These are phyloP conservation scores for Heliconius cydno DNA, from an alignment of 2,888 invertebrate genomes.

Conservation along the genomic window DNA sequence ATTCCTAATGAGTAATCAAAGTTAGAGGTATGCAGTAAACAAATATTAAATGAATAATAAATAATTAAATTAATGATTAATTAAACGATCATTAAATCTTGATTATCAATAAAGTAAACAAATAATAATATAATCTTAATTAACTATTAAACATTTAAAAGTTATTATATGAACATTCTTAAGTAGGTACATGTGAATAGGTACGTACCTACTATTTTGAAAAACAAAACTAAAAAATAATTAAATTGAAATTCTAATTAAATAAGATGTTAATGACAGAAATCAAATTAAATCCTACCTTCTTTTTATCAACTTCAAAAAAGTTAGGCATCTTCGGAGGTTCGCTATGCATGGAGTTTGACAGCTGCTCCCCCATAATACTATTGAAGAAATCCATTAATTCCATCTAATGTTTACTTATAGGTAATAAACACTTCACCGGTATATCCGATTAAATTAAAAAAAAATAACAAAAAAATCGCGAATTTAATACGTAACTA, in stretches of 20 bases:
- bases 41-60: neutral
- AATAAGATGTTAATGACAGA: neutral
- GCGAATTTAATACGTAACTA: constrained; percentile 57
- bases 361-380: constrained; percentile 71
- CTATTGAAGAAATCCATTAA: constrained; percentile 75
- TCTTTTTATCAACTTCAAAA: constrained; percentile 78
- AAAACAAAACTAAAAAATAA: neutral
- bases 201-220: neutral
- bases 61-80: constrained; percentile 30
- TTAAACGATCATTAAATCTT: neutral
- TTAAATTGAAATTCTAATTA: neutral
- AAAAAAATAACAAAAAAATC: constrained; percentile 47
- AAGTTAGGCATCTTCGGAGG: constrained; percentile 76
- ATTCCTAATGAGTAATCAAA: neutral
- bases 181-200: neutral
- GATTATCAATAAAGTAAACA: constrained; percentile 12
- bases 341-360: constrained; percentile 60
- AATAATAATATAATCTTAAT: neutral
- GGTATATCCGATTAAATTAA: constrained; percentile 45
- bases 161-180: neutral
- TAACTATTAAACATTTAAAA: neutral
- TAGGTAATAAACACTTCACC: constrained; percentile 56
- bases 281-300: constrained; percentile 57
- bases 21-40: neutral
- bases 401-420: constrained; percentile 66